Base-by-base conservation (phyloP, 2,113 vertebrate species). In the Varanus salvator region DNA sequence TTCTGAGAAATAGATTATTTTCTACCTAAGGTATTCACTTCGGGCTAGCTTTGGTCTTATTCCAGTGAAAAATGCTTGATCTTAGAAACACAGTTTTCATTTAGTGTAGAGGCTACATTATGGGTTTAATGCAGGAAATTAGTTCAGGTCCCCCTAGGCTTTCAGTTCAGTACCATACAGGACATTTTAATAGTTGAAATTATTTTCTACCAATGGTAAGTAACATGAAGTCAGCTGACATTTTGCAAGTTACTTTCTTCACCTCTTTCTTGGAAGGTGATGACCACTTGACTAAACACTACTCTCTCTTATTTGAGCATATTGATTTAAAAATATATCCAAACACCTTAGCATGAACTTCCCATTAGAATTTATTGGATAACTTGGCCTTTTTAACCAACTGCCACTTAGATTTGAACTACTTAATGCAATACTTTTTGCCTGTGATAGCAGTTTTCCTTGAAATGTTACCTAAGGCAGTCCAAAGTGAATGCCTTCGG, bases 171-270 rank as follows among this genome's bases (percentile, higher is more conserved):
- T 21, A n/a, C 31, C 74, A 34, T 23, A 86, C 12, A 15, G 84
- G 68, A 21, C 50, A 72, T n/a, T 85, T 52, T 48, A 69, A 84
- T 27, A 84, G 9, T 69, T 85, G 17, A 48, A 27, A 19, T 48
- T 52, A 71, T 85, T 69, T n/a, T 29, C 17, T 44, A 71, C 34
- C 83, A 71, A 19, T 31, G 15, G 48, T 50, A 4, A 50, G 66
- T 69, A 85, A 85, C 44, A 84, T 27, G 34, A 44, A 50, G 82
- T 7, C 82, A 68, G 64, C 29, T 52, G 50, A 44, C 64, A 27
- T 48, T 69, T 87, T 87, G 66, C n/a, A 69, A 25, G 15, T 87
- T 31, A 50, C 25, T 87, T 86, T 76, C 72, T 76, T 86, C 27
- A 87, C 48, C 29, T 87, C 38, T 44, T 44, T 27, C 31, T 80